Conservation (phyloP, 1,140 invertebrate species). For the Triops cancriformis region DNA sequence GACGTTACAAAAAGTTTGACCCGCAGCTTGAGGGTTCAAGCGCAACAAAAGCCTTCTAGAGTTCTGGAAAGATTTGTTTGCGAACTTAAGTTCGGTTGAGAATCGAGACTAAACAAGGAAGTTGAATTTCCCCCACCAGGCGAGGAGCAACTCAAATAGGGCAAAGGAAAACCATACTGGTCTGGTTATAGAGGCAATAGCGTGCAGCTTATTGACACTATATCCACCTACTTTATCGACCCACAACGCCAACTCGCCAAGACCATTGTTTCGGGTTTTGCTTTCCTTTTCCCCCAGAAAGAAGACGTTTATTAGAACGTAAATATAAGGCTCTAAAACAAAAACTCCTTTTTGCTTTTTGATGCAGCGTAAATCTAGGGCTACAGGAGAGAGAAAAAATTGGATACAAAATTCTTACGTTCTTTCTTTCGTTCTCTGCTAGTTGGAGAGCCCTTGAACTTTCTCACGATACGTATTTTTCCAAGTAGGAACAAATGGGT, state of each 20-base stretch:
- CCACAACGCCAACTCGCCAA: neutral
- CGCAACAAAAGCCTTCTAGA: too few relatives aligned
- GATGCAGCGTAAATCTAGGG: neutral
- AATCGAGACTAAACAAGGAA: neutral
- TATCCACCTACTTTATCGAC: conserved; percentile 8
- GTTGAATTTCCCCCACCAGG: neutral
- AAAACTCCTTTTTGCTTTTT: neutral
- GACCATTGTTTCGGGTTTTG: neutral
- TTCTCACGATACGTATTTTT: neutral
- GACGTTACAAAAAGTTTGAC: too few relatives aligned
- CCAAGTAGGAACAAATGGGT: neutral
- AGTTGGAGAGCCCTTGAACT: neutral
- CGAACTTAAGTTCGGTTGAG: neutral
- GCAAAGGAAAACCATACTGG: neutral
- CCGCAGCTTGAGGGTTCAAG: too few relatives aligned
- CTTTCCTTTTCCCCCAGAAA: neutral
- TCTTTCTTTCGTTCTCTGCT: neutral
- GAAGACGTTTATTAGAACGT: neutral
- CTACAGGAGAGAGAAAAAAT: neutral
- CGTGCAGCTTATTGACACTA: conserved; percentile 4
- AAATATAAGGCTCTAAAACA: neutral
- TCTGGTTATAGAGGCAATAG: conserved; percentile 5
- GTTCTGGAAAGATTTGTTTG: neutral
- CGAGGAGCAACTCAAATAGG: neutral
- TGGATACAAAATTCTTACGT: neutral